Conservation (phyloP, 2,113 vertebrate genomes). For the Puffinus mauretanicus region DNA sequence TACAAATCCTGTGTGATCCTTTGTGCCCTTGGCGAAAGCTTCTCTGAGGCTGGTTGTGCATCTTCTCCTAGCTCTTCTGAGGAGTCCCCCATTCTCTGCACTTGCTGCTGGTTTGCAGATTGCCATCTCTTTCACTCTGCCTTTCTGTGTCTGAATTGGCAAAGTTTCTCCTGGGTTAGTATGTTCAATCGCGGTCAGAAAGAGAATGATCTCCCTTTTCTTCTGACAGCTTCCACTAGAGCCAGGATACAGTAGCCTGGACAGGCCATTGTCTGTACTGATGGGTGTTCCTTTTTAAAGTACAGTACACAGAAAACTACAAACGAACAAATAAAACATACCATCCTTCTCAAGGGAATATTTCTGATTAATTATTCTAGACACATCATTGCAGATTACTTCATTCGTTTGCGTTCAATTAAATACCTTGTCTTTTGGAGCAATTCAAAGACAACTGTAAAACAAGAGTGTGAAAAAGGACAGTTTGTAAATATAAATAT, state of each 20-base stretch:
- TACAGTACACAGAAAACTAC: background rate
- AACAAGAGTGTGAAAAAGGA: background rate
- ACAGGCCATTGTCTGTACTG: background rate
- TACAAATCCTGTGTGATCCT: background rate
- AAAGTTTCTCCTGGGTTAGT: background rate
- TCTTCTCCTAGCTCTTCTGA: background rate
- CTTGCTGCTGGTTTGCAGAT: background rate
- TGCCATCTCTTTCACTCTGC: background rate
- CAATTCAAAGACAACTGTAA: background rate
- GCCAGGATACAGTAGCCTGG: background rate
- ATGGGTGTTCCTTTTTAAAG: background rate
- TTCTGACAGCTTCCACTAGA: background rate
- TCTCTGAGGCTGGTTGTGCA: background rate
- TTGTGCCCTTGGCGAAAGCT: background rate
- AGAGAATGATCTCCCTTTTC: background rate
- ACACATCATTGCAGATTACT: background rate
- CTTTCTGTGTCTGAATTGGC: background rate
- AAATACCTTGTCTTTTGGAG: background rate
- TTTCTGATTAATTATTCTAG: background rate
- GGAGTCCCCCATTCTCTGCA: background rate
- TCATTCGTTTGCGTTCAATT: background rate
- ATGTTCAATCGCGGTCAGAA: background rate
- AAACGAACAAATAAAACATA: background rate
- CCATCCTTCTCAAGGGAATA: background rate
- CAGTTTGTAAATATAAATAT: background rate